A percentile compares a stretch with the other conserved stretches of the same genome.
Conservation (phyloP, 1,140 invertebrate genomes). For the Drosophila biarmipes region DNA sequence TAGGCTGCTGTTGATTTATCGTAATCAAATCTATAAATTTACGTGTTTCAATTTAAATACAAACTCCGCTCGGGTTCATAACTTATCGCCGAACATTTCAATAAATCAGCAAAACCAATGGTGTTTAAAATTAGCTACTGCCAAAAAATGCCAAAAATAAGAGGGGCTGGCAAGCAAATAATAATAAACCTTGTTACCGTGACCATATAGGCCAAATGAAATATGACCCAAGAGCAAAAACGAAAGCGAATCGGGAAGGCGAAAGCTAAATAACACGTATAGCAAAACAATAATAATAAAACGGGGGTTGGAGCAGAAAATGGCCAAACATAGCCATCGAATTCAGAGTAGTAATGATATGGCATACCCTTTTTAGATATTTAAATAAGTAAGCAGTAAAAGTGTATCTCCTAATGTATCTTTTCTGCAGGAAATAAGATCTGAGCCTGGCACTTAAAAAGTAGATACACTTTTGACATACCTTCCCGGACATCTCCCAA, state of each 20-base stretch:
- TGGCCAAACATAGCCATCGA: slow-evolving; percentile 7
- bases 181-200: slow-evolving; percentile 78
- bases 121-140: slow-evolving; percentile 77
- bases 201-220: slow-evolving; percentile 73
- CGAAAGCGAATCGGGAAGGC: slow-evolving; percentile 28
- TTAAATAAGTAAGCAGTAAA: no score
- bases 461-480: no score
- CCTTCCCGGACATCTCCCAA: no score
- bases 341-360: no score
- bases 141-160: slow-evolving; percentile 33
- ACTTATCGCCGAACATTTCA: slow-evolving; percentile 43
- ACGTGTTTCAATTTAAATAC: slow-evolving; percentile 42
- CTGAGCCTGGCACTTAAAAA: no score
- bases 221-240: slow-evolving; percentile 55
- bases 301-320: slow-evolving; percentile 5
- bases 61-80: slow-evolving; percentile 26
- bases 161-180: slow-evolving; percentile 61
- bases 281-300: slow-evolving; percentile 79
- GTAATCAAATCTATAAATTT: slow-evolving; percentile 50
- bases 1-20: slow-evolving; percentile 20
- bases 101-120: slow-evolving; percentile 78
- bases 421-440: no score
- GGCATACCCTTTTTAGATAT: not conserved
- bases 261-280: slow-evolving; percentile 71
- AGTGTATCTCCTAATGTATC: not conserved